These are phyloP conservation scores for Ephialtes manifestator DNA, from an alignment of 2,888 invertebrate species.

Conservation along the genomic window DNA sequence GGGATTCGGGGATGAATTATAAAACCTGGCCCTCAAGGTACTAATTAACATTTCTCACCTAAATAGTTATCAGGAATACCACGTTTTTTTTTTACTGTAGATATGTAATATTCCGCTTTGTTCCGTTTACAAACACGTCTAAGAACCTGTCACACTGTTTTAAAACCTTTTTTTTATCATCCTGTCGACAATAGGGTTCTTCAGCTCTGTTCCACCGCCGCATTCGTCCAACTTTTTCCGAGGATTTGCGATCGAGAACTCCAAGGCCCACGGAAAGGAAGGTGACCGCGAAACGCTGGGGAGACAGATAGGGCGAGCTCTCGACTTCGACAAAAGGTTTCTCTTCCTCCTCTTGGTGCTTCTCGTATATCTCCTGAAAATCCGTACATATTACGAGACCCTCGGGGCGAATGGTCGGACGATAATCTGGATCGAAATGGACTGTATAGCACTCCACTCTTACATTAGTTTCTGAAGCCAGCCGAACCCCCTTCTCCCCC, in stretches of 20 bases:
- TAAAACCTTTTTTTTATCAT: background rate
- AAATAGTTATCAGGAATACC: too few relatives aligned
- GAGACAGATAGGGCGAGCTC: constrained; percentile 9
- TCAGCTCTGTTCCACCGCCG: background rate
- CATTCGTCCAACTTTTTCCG: constrained; percentile 30
- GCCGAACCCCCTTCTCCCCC: too few relatives aligned
- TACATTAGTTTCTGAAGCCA: constrained; percentile 4
- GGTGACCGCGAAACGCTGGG: background rate
- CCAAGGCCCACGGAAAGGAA: background rate
- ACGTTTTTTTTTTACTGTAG: too few relatives aligned
- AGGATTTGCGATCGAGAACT: constrained; percentile 7
- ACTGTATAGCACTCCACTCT: constrained; percentile 16
- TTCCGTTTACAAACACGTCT: background rate
- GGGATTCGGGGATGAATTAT: too few relatives aligned
- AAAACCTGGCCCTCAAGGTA: too few relatives aligned
- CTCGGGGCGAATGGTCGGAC: constrained; percentile 40
- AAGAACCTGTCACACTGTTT: background rate
- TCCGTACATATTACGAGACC: constrained; percentile 50
- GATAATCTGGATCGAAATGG: constrained; percentile 57
- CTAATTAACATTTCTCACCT: too few relatives aligned
- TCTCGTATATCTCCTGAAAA: constrained; percentile 39
- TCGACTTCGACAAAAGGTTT: constrained; percentile 47
- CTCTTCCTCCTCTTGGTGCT: constrained; percentile 9
- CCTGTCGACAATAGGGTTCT: background rate
- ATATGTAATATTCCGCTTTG: too few relatives aligned